Conservation (phyloP, 2,113 vertebrate genomes). For the Struthidea cinerea region DNA sequence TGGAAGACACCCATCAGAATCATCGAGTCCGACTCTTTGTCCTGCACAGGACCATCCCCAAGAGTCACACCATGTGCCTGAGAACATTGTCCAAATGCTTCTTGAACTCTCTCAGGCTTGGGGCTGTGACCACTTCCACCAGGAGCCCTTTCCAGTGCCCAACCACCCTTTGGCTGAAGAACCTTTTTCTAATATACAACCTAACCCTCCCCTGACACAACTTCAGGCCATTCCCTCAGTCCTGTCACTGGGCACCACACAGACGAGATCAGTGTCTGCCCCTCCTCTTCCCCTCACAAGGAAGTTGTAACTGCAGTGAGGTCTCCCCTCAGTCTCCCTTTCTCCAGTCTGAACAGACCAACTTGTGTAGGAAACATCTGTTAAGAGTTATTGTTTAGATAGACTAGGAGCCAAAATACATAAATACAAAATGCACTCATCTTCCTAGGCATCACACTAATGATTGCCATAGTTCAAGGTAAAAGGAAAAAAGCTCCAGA, state of each 20-base stretch:
- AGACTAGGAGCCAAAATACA: neutral
- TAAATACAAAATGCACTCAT: neutral
- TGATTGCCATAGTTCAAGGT: neutral
- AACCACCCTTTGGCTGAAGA: neutral
- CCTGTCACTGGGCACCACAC: neutral
- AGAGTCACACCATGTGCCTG: neutral
- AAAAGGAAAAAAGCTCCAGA: neutral
- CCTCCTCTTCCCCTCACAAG: neutral
- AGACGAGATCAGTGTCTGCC: neutral
- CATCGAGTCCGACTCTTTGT: fast-evolving
- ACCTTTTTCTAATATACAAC: neutral
- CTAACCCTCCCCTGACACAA: neutral
- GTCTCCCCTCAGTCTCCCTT: neutral
- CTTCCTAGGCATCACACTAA: neutral
- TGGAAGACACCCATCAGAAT: neutral
- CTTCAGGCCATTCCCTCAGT: neutral
- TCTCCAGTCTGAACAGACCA: neutral
- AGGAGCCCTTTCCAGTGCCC: fast-evolving
- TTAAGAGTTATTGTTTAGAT: neutral
- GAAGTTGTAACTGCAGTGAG: neutral
- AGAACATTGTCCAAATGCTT: neutral
- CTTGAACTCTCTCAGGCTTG: neutral
- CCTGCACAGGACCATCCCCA: neutral
- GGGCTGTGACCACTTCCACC: neutral
- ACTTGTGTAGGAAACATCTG: neutral